Evolutionary conservation across 2,113 vertebrate species (phyloP).

Genomic region (Psephotus haematonotus): DNA sequence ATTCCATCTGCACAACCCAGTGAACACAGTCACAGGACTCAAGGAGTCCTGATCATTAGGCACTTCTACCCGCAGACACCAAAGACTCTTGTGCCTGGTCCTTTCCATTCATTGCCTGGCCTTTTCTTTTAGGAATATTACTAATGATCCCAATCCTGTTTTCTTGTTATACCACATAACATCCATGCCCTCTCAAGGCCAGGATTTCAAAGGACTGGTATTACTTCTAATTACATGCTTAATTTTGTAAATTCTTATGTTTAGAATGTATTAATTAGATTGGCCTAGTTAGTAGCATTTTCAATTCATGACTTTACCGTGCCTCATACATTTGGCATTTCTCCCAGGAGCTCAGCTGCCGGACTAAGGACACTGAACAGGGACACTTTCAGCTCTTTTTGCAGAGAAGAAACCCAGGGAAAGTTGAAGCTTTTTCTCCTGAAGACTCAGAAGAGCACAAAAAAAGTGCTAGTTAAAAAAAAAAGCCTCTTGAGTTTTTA

Average conservation of each 20-base stretch:
- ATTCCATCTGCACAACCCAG: neutral
- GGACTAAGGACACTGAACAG: neutral
- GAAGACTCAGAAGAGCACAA: neutral
- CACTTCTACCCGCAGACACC: neutral
- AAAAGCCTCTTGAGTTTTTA: neutral
- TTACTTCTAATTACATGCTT: constrained; percentile 1
- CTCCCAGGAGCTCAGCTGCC: neutral
- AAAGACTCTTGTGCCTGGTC: neutral
- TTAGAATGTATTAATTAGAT: constrained; percentile 30
- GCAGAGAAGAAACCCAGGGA: neutral
- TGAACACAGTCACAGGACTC: neutral
- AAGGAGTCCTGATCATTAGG: neutral
- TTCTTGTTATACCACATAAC: neutral
- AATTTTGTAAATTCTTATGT: constrained; percentile 16
- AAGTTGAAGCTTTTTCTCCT: neutral
- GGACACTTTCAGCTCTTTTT: neutral
- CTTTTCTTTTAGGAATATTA: neutral
- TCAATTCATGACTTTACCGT: neutral
- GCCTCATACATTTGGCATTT: neutral
- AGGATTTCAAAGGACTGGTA: neutral
- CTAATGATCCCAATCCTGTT: neutral
- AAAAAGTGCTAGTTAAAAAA: neutral
- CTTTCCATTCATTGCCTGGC: neutral
- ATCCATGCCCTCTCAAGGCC: neutral
- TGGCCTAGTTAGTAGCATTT: constrained; percentile 19